Evolutionary conservation across 2,797 vertebrate genomes (phyloP).

Genomic region (Sebastiscus tertius): DNA sequence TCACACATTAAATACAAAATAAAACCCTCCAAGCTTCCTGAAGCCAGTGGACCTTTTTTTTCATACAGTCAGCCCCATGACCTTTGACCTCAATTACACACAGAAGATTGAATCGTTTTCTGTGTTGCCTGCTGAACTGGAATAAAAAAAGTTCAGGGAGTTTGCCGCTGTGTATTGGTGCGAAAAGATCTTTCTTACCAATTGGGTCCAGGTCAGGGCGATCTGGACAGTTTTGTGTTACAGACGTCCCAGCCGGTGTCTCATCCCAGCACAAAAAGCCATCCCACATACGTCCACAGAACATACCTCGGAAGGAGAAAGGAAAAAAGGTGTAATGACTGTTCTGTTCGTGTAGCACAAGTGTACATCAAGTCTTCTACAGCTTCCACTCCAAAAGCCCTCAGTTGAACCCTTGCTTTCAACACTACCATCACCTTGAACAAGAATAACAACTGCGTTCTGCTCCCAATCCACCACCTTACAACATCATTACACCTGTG

Average conservation of each 20-base stretch:
- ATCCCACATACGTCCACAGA: conserved; percentile 92
- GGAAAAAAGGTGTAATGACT: background rate
- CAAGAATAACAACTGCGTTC: background rate
- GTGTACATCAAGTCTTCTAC: background rate
- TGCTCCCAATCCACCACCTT: background rate
- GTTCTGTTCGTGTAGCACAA: background rate
- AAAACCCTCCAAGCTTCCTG: background rate
- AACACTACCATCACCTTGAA: background rate
- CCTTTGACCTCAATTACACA: background rate
- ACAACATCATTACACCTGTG: background rate
- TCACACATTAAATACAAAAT: background rate
- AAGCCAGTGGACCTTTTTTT: background rate
- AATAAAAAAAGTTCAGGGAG: conserved; percentile 8
- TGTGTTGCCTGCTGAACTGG: conserved; percentile 11
- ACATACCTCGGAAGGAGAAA: conserved; percentile 77
- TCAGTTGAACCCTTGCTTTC: background rate
- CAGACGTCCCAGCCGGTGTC: conserved; percentile 85
- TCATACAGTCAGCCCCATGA: background rate
- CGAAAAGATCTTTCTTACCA: conserved; percentile 78
- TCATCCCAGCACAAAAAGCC: conserved; percentile 95
- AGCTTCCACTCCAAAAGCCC: background rate
- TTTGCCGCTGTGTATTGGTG: background rate
- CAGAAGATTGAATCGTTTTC: background rate
- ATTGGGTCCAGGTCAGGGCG: conserved; percentile 84
- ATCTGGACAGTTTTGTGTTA: conserved; percentile 88